Evolutionary conservation across 2,888 invertebrate species (phyloP), one percentile per base, ranked within the genome.

Genomic region (Lucinisca nassula): DNA sequence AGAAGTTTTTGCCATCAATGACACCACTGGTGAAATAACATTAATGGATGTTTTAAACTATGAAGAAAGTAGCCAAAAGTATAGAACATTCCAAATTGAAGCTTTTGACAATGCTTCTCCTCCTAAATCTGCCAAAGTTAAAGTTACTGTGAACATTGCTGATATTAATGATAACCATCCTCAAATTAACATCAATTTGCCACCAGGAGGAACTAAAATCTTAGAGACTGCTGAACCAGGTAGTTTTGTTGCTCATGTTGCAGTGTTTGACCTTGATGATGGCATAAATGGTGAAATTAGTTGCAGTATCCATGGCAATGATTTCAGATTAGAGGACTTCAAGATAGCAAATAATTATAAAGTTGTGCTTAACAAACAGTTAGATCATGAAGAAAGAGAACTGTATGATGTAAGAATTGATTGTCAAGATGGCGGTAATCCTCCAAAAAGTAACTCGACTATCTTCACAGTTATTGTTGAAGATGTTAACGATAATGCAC

Each of bases 181-280:
- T 81, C 97, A 98, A 3, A 97, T 98, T 0, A 98, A 98, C 92
- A 98, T 98, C 27, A 98, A 98, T 96, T 97, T 99, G 79, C 97
- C 98, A 91, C 98, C 98, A 92, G 99, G 99, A 95, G 97, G 97
- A 2, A 96, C 96, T 30, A 89, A 93, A 55, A 95, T 96, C 14
- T 83, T 88, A 3, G 97, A 97, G 90, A 93, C 99, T 96, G 98
- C 99, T 0, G 97, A 97, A 79, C 98, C 98, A 95, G 98, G 98
- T 40, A 98, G 98, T 45, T 98, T 99, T 35, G 99, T 99, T 0
- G 99, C 99, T 0, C 99, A 99, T 12, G 98, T 99, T 17, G 98
- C 98, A 0, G 98, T 99, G 14, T 92, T 91, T 24, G 95, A 95
- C 84, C 45, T 77, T 0, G 94, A 95, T 88, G 90, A 88, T 35